Evolutionary conservation across 2,888 invertebrate genomes (phyloP).

Genomic region (Mellilla xanthometata): DNA sequence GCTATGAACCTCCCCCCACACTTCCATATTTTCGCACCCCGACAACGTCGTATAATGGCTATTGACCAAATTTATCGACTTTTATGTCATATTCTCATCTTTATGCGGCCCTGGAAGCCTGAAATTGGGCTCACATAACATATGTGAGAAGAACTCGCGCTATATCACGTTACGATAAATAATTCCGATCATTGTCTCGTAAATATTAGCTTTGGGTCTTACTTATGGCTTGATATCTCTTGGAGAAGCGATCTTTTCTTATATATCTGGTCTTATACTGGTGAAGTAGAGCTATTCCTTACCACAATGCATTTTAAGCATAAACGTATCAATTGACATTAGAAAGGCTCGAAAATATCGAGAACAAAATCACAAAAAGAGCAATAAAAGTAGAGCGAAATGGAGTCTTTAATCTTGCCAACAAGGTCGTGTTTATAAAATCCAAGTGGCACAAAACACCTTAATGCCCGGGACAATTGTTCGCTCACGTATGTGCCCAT

Average conservation of each 20-base stretch:
- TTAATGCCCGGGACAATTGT: constrained; percentile 61
- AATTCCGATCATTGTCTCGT: constrained; percentile 49
- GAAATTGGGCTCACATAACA: constrained; percentile 60
- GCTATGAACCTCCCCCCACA: constrained; percentile 65
- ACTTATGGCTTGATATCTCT: constrained; percentile 36
- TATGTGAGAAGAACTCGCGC: constrained; percentile 48
- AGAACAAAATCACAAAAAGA: constrained; percentile 6
- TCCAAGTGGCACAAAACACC: constrained; percentile 44
- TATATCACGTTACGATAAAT: constrained; percentile 50
- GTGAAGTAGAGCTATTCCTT: no score
- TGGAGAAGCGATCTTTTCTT: constrained; percentile 12
- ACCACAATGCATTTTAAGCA: no score
- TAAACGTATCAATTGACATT: no score
- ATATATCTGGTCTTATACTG: no score
- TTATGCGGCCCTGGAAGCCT: constrained; percentile 60
- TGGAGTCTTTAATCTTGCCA: constrained; percentile 26
- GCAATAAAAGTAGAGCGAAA: constrained; percentile 17
- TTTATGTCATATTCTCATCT: constrained; percentile 77
- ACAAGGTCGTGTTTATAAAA: constrained; percentile 37
- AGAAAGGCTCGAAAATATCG: no score
- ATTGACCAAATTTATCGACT: constrained; percentile 80
- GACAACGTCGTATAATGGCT: constrained; percentile 76
- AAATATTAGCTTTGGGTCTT: constrained; percentile 43
- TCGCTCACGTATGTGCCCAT: constrained; percentile 62
- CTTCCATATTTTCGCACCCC: constrained; percentile 79